Evolutionary conservation across 2,888 invertebrate genomes (phyloP).

Genomic region (Nezara viridula): DNA sequence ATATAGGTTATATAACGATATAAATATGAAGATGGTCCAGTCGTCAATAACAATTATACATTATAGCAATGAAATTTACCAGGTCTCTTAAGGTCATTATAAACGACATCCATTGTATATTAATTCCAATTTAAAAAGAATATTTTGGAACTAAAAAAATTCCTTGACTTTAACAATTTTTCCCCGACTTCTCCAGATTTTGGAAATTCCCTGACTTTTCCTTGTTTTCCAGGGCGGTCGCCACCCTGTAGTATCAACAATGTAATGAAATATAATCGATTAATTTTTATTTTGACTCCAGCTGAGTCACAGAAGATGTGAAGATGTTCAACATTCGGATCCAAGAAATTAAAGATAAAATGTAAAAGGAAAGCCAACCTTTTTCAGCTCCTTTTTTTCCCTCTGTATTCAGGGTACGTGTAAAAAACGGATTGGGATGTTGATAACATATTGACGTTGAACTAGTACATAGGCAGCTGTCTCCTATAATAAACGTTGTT

Average conservation of each 20-base stretch:
- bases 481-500: slow-evolving; percentile 62
- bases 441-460: slow-evolving; percentile 62
- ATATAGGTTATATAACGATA: no score
- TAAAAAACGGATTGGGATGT: slow-evolving; percentile 59
- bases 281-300: slow-evolving; percentile 64
- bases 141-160: no score
- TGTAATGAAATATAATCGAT: slow-evolving; percentile 62
- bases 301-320: slow-evolving; percentile 65
- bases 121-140: no score
- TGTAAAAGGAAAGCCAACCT: slow-evolving; percentile 59
- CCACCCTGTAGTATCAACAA: slow-evolving; percentile 57
- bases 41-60: no score
- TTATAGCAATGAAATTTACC: no score
- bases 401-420: slow-evolving; percentile 60
- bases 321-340: slow-evolving; percentile 59
- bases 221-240: no score
- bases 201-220: no score
- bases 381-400: slow-evolving; percentile 59
- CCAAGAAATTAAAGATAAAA: slow-evolving; percentile 62
- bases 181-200: no score
- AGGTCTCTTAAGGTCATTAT: no score
- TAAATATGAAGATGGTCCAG: no score
- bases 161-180: no score
- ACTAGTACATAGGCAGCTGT: slow-evolving; percentile 60
- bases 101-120: no score